Conservation (phyloP, 2,113 vertebrate genomes). For the Vimba vimba region DNA sequence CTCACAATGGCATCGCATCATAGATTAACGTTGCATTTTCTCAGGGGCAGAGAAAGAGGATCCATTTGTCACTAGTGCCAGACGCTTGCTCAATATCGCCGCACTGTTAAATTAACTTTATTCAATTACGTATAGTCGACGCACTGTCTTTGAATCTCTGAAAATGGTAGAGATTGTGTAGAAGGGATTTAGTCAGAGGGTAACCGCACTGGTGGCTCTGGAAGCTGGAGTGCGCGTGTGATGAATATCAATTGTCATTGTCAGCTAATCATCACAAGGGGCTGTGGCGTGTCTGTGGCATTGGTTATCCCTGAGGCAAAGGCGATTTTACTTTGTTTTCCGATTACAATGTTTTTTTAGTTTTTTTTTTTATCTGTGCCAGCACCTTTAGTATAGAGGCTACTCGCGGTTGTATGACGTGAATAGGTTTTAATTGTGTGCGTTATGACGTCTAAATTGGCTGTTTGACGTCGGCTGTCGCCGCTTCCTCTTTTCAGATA, state of each 20-base stretch:
- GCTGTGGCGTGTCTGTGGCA: slow-evolving; percentile 53
- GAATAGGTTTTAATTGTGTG: slow-evolving; percentile 29
- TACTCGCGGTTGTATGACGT: slow-evolving; percentile 17
- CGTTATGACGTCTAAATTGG: slow-evolving; percentile 26
- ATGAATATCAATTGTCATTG: slow-evolving; percentile 78
- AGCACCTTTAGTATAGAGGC: not conserved
- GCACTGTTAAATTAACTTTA: slow-evolving; percentile 31
- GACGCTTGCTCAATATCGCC: slow-evolving; percentile 15
- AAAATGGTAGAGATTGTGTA: slow-evolving; percentile 33
- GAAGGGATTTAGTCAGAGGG: slow-evolving; percentile 53
- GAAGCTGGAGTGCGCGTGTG: slow-evolving; percentile 72
- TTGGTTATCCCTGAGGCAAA: slow-evolving; percentile 26
- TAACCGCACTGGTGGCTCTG: slow-evolving; percentile 69
- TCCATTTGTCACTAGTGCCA: slow-evolving; percentile 17
- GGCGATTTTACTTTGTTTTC: not conserved
- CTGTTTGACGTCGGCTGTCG: slow-evolving; percentile 36
- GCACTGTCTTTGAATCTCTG: slow-evolving; percentile 16
- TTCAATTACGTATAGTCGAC: slow-evolving; percentile 5
- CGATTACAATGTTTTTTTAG: not conserved
- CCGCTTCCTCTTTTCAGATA: slow-evolving; percentile 34
- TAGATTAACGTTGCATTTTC: slow-evolving; percentile 34
- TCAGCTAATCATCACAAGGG: slow-evolving; percentile 75
- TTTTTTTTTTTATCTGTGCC: not conserved
- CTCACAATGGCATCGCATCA: slow-evolving; percentile 43
- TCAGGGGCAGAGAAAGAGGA: not conserved